A percentile compares a stretch with the other conserved stretches of the same genome.
These are phyloP conservation scores for Lamellibrachia satsuma DNA, from an alignment of 2,888 invertebrate species.

Conservation along the genomic window DNA sequence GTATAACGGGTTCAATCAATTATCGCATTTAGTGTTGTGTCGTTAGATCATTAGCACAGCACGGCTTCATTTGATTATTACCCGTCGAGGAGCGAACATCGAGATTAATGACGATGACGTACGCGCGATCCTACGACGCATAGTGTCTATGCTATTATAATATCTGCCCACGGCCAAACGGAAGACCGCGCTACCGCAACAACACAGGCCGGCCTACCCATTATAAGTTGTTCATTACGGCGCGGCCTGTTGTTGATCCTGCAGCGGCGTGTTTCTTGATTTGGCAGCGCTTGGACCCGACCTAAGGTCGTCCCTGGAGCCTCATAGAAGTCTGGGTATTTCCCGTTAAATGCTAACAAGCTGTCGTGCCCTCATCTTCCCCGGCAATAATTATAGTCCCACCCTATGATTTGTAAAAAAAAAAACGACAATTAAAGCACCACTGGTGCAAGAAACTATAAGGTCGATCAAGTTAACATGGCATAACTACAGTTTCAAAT, in stretches of 20 bases:
- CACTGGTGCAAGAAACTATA: not conserved
- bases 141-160: not conserved
- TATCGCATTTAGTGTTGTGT: conserved; percentile 7
- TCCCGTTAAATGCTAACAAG: not conserved
- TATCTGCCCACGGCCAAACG: not conserved
- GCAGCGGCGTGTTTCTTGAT: not conserved
- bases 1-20: not conserved
- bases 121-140: not conserved
- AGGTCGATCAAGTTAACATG: no score
- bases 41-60: conserved; percentile 10
- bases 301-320: not conserved
- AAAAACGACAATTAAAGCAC: not conserved
- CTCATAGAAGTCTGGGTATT: not conserved
- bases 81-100: not conserved
- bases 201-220: not conserved
- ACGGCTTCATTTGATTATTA: not conserved
- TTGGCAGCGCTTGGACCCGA: not conserved
- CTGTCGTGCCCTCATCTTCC: not conserved
- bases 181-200: not conserved
- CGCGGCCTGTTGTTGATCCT: not conserved
- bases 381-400: not conserved
- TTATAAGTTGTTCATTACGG: conserved; percentile 1
- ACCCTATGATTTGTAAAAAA: conserved; percentile 1
- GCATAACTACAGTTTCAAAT: no score
- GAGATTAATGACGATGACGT: not conserved